Evolutionary conservation across 2,888 invertebrate genomes (phyloP).

Genomic region (Trimorus sp.): DNA sequence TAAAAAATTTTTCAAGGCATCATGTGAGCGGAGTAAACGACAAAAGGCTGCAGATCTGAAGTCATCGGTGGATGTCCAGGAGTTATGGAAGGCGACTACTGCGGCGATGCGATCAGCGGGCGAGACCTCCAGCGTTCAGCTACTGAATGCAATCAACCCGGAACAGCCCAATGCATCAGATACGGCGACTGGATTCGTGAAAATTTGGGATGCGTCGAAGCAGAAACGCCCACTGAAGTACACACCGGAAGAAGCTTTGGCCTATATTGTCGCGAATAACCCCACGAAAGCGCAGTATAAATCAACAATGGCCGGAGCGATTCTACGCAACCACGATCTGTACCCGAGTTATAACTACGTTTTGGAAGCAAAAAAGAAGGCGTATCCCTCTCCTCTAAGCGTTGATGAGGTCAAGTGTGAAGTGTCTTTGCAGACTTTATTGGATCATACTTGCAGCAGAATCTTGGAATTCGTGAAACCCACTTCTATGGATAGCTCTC

Average conservation of each 20-base stretch:
- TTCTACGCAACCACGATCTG: not conserved
- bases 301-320: not conserved
- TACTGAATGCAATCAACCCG: not conserved
- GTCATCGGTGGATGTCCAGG: too few species aligned
- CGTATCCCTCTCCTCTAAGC: not conserved
- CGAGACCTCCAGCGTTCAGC: too few species aligned
- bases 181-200: not conserved
- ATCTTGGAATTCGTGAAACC: too few species aligned
- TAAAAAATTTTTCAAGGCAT: not conserved
- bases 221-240: not conserved
- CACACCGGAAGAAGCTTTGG: slow-evolving; percentile 8
- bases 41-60: not conserved
- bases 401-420: not conserved
- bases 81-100: not conserved
- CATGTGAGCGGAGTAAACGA: not conserved
- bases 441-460: too few species aligned
- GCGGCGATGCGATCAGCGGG: not conserved
- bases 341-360: slow-evolving; percentile 11
- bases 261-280: not conserved
- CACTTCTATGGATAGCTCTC: too few species aligned
- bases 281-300: slow-evolving; percentile 1
- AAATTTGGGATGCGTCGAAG: not conserved
- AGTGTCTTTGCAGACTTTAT: too few species aligned
- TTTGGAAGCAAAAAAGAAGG: not conserved
- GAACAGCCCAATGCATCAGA: too few species aligned